Conservation (phyloP, 2,888 invertebrate genomes). For the Dexiosoma caninum region DNA sequence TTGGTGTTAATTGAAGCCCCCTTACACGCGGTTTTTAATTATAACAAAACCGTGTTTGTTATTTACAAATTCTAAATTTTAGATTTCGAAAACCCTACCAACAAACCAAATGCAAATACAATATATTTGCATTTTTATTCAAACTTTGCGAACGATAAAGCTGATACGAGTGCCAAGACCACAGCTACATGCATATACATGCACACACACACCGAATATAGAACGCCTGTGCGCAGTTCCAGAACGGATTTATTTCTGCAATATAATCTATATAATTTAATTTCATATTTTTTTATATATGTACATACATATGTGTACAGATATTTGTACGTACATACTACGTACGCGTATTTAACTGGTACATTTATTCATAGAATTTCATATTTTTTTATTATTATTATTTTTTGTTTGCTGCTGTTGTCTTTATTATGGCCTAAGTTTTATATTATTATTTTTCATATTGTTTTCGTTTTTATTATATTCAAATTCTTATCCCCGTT, state of each 20-base stretch:
- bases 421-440: conserved; percentile 19
- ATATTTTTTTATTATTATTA: conserved; percentile 22
- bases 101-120: background rate
- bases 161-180: background rate
- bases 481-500: conserved; percentile 4
- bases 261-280: conserved; percentile 1
- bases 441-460: conserved; percentile 4
- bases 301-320: no score
- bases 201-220: background rate
- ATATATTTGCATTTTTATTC: background rate
- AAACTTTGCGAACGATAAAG: conserved; percentile 1
- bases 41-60: no score
- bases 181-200: background rate
- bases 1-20: no score
- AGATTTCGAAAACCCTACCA: background rate
- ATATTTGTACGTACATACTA: no score
- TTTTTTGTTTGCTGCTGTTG: background rate
- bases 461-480: conserved; percentile 11
- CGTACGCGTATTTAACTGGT: background rate
- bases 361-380: conserved; percentile 8
- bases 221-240: conserved; percentile 25
- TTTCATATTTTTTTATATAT: background rate
- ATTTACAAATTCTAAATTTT: no score
- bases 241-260: background rate
- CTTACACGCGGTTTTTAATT: no score